Base-by-base conservation (phyloP, 2,797 vertebrate species). In the Galago senegalensis region DNA sequence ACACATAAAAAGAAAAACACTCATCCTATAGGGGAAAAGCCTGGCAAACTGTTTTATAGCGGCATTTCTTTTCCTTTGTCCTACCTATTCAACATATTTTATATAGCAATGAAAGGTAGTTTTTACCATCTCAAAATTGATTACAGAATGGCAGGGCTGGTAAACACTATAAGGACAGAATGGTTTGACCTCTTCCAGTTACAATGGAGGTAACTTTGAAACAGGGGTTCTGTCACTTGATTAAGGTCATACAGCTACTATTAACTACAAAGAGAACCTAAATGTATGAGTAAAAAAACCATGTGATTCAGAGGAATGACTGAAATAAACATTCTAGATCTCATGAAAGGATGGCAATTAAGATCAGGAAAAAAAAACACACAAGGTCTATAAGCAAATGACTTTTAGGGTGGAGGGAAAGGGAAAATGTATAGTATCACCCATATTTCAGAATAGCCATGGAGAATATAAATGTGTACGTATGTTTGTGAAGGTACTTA, bases 191-290 rank as follows among this genome's bases (percentile, higher is more conserved):
- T 92, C 60, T 94, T 79, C 37, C 73, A 72, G 16, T 83, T 85
- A 94, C 3, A 80, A 88, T 23, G 37, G 87, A 97, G 76, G 18
- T 89, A 95, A 84, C 18, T 91, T 34, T 85, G 27, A 95, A 96
- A 83, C 46, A 67, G 13, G 70, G 46, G 37, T 72, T 83, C 34
- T 82, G 43, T 92, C 80, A 88, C 53, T 76, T 88, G 40, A 73
- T 95, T 73, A 87, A 92, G n/a, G 27, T 86, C 75, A 85, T 69
- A 65, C 6, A 95, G 31, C 34, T 95, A 40, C 69, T 96, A 61
- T 0, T 89, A 80, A 82, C 73, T 76, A 93, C 25, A 9, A 93
- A 14, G 46, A 87, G 27, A 82, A n/a, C 49, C 43, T 88, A 85
- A 46, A 34, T 87, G 87, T 80, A 89, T 65, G 34, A 85, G 83